Evolutionary conservation across 2,888 invertebrate genomes (phyloP).

Genomic region (Patella caerulea): DNA sequence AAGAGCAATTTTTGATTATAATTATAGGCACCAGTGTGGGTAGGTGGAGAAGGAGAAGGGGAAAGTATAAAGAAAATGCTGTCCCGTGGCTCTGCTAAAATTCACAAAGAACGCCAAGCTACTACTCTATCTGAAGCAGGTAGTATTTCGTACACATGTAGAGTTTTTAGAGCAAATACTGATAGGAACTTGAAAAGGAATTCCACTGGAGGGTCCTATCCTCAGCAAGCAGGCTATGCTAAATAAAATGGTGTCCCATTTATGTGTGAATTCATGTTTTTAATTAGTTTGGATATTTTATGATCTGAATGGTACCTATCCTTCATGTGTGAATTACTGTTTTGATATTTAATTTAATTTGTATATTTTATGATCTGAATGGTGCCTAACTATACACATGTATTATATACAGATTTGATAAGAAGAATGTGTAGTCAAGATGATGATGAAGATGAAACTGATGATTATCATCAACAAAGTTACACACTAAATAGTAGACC

Average conservation of each 20-base stretch:
- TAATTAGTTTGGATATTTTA: too few species aligned
- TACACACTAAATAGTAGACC: background rate
- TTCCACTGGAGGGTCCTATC: background rate
- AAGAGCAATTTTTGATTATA: background rate
- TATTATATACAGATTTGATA: slow-evolving; percentile 8
- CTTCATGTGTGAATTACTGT: too few species aligned
- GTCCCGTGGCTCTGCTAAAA: slow-evolving; percentile 6
- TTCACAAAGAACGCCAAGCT: slow-evolving; percentile 14
- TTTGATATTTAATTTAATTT: too few species aligned
- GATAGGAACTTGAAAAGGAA: slow-evolving; percentile 15
- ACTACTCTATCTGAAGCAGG: background rate
- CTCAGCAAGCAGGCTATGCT: slow-evolving; percentile 8
- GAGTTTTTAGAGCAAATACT: background rate
- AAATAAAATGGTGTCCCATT: slow-evolving; percentile 5
- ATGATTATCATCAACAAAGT: slow-evolving; percentile 37
- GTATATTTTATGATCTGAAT: too few species aligned
- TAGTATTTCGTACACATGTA: background rate
- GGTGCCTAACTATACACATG: background rate
- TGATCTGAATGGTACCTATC: too few species aligned
- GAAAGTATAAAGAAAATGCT: slow-evolving; percentile 27
- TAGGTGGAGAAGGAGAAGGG: slow-evolving; percentile 58
- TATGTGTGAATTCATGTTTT: too few species aligned
- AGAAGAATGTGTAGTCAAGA: slow-evolving; percentile 14
- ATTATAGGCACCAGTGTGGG: slow-evolving; percentile 59
- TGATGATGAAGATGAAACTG: slow-evolving; percentile 42